phyloP scores from a whole-genome alignment of 2,888 invertebrate genomes.

The Morpho helenor region DNA sequence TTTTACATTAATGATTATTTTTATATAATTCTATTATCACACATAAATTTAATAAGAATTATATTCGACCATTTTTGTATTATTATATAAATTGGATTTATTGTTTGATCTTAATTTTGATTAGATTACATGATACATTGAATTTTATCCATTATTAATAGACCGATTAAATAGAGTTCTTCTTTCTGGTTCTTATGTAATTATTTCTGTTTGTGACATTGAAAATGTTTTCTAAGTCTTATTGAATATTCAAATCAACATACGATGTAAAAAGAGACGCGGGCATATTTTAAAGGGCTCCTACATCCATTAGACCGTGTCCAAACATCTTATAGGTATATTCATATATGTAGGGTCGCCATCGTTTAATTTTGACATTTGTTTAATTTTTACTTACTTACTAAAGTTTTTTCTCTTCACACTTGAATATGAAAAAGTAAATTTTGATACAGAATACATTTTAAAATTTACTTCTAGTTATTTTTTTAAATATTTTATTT shows the following conservation, averaged over 20 bases:
- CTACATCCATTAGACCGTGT: conserved; percentile 29
- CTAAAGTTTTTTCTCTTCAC: too few species aligned
- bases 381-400: background rate
- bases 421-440: background rate
- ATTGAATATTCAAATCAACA: conserved; percentile 11
- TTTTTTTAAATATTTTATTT: too few species aligned
- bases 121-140: too few species aligned
- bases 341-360: conserved; percentile 1
- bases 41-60: too few species aligned
- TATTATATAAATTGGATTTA: too few species aligned
- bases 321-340: conserved; percentile 22
- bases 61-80: too few species aligned
- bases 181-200: too few species aligned
- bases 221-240: conserved; percentile 2
- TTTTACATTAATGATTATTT: too few species aligned
- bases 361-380: background rate
- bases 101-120: too few species aligned
- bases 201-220: background rate
- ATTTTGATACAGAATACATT: background rate
- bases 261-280: conserved; percentile 18
- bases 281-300: conserved; percentile 27
- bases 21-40: too few species aligned
- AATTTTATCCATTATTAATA: too few species aligned
- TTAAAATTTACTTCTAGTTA: background rate
- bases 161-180: too few species aligned